Evolutionary conservation across 1,140 invertebrate genomes (phyloP).

Genomic region (Drosophila yakuba): DNA sequence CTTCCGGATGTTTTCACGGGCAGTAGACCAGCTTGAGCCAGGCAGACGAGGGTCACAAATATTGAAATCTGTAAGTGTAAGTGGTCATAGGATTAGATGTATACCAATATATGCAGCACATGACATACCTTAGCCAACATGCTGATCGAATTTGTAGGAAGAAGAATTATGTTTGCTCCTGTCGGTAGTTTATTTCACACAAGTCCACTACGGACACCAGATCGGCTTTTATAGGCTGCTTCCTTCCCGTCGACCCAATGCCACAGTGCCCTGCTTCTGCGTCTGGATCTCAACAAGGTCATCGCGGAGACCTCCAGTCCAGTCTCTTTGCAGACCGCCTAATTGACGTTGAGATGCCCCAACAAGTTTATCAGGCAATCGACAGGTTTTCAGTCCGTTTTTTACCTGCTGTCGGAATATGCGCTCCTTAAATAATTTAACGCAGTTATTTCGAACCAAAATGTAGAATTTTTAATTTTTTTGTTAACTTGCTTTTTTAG

Average conservation of each 20-base stretch:
- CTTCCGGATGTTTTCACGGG: conserved; percentile 21
- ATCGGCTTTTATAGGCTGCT: conserved; percentile 55
- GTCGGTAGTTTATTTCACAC: conserved; percentile 42
- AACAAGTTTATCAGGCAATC: conserved; percentile 72
- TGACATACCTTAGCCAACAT: conserved; percentile 58
- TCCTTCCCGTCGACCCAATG: conserved; percentile 60
- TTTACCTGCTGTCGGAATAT: neutral
- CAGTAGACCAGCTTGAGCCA: conserved; percentile 50
- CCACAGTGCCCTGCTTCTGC: conserved; percentile 47
- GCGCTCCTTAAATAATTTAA: conserved; percentile 11
- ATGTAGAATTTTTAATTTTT: neutral
- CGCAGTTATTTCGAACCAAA: conserved; percentile 13
- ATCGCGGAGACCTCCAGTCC: conserved; percentile 44
- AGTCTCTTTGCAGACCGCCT: conserved; percentile 43
- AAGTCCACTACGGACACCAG: conserved; percentile 1
- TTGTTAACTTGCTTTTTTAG: neutral
- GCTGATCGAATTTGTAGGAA: conserved; percentile 2
- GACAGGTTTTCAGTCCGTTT: conserved; percentile 60
- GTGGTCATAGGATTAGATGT: neutral
- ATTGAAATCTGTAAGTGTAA: conserved; percentile 34
- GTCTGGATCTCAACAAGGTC: conserved; percentile 53
- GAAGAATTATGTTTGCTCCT: conserved; percentile 31
- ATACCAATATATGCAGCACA: neutral
- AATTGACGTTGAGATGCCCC: conserved; percentile 57
- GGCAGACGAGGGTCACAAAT: conserved; percentile 31